A percentile compares a stretch with the other conserved stretches of the same genome.
Conservation (phyloP, 1,140 invertebrate genomes). For the Macrobrachium nipponense region DNA sequence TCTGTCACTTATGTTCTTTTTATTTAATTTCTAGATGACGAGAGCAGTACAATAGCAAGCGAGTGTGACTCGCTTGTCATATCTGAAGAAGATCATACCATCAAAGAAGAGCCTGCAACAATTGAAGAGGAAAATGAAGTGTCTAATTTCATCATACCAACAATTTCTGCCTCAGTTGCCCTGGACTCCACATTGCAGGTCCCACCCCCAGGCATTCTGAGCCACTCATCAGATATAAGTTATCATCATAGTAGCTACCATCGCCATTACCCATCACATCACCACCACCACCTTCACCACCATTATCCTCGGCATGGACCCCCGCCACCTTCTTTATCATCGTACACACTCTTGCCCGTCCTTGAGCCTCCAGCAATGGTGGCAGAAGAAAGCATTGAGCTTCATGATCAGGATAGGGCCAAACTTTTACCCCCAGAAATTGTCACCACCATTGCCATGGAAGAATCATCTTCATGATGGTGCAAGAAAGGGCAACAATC, state of each 20-base stretch:
- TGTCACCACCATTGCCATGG: slow-evolving; percentile 43
- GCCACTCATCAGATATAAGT: slow-evolving; percentile 18
- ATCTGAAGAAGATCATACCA: too few species aligned
- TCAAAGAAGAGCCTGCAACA: slow-evolving; percentile 27
- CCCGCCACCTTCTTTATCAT: slow-evolving; percentile 26
- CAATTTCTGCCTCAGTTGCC: slow-evolving; percentile 50
- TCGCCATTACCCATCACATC: slow-evolving; percentile 12
- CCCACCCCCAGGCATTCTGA: slow-evolving; percentile 35
- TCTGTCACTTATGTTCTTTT: background rate
- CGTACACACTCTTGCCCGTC: slow-evolving; percentile 49
- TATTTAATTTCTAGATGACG: slow-evolving; percentile 37
- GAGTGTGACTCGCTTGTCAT: slow-evolving; percentile 41
- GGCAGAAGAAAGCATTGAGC: slow-evolving; percentile 41
- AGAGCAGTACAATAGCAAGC: slow-evolving; percentile 45
- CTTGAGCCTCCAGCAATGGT: slow-evolving; percentile 49
- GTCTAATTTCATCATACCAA: slow-evolving; percentile 45
- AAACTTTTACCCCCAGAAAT: slow-evolving; percentile 47
- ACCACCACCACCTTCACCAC: slow-evolving; percentile 17
- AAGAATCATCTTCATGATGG: slow-evolving; percentile 56
- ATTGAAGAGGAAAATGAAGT: slow-evolving; percentile 50
- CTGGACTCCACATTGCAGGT: slow-evolving; percentile 40
- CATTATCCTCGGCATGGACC: slow-evolving; percentile 11
- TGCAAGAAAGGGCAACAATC: slow-evolving; percentile 40
- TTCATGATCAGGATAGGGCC: slow-evolving; percentile 36
- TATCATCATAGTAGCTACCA: slow-evolving; percentile 17